A percentile compares a stretch with the other conserved stretches of the same genome.
These are phyloP conservation scores for Colletes collaris DNA, from an alignment of 2,888 invertebrate species.

Conservation along the genomic window DNA sequence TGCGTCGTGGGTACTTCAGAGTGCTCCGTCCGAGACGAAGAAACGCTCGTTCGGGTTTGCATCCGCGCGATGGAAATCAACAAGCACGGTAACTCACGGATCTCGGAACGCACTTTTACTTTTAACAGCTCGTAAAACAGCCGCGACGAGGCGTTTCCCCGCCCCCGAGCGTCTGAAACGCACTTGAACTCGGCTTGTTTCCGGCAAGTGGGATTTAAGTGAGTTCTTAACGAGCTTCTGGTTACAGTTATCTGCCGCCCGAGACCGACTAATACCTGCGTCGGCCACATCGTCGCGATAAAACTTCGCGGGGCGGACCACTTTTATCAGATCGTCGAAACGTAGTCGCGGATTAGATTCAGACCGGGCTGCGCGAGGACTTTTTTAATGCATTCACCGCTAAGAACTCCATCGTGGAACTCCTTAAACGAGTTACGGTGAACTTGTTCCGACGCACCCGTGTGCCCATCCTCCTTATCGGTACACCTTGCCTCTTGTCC, in stretches of 20 bases:
- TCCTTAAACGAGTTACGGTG: conserved; percentile 75
- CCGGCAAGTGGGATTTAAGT: conserved; percentile 68
- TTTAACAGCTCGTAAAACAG: conserved; percentile 38
- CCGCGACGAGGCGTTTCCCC: not conserved
- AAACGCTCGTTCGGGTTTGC: not conserved
- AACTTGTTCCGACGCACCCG: conserved; percentile 64
- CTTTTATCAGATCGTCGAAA: conserved; percentile 75
- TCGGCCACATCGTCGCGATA: conserved; percentile 52
- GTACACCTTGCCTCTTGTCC: conserved; percentile 61
- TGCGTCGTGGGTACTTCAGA: no score
- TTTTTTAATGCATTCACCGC: conserved; percentile 74
- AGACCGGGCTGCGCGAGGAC: conserved; percentile 63
- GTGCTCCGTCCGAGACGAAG: not conserved
- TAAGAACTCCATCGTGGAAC: conserved; percentile 73
- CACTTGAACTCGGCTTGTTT: conserved; percentile 47
- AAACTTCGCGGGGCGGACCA: conserved; percentile 30
- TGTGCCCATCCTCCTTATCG: conserved; percentile 59
- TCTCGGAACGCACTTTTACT: conserved; percentile 24
- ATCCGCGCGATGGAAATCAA: conserved; percentile 2
- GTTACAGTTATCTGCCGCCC: conserved; percentile 63
- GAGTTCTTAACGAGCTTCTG: conserved; percentile 71
- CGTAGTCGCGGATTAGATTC: conserved; percentile 77
- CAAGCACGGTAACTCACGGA: conserved; percentile 9
- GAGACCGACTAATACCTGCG: conserved; percentile 59
- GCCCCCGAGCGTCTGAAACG: conserved; percentile 32